A percentile compares a stretch with the other conserved stretches of the same genome.
Evolutionary conservation across 2,113 vertebrate genomes (phyloP).

Genomic region (Glaucidium brasilianum): DNA sequence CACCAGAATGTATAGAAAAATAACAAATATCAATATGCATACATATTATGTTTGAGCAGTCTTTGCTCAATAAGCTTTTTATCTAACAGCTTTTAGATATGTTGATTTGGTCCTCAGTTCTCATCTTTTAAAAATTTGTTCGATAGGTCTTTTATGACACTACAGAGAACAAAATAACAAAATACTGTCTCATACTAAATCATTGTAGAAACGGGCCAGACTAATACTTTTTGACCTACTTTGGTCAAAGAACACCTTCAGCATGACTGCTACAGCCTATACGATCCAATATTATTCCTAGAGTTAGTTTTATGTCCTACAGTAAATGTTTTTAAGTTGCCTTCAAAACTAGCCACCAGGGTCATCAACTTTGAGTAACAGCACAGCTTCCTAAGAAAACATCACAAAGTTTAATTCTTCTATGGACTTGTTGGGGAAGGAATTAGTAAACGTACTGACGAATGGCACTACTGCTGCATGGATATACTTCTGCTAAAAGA

Average conservation of each 20-base stretch:
- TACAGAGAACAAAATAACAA: background rate
- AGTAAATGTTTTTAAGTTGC: background rate
- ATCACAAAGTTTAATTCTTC: background rate
- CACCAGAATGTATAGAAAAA: background rate
- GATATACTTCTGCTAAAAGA: background rate
- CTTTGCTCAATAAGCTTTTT: background rate
- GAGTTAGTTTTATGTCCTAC: background rate
- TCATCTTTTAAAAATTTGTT: background rate
- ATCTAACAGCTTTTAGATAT: background rate
- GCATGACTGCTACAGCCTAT: background rate
- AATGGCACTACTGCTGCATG: background rate
- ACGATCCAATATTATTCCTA: background rate
- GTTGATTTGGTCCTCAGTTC: background rate
- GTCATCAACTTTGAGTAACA: background rate
- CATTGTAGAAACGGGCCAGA: background rate
- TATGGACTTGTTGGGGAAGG: background rate
- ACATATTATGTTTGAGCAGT: background rate
- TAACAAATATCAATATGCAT: background rate
- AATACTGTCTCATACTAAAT: background rate
- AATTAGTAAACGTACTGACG: background rate
- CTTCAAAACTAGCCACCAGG: background rate
- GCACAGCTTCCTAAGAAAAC: background rate
- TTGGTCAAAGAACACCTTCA: background rate
- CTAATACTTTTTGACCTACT: background rate
- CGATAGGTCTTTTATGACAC: background rate